A percentile compares a stretch with the other conserved stretches of the same genome.
Conservation (phyloP, 2,113 vertebrate species). For the Phoxinus phoxinus region DNA sequence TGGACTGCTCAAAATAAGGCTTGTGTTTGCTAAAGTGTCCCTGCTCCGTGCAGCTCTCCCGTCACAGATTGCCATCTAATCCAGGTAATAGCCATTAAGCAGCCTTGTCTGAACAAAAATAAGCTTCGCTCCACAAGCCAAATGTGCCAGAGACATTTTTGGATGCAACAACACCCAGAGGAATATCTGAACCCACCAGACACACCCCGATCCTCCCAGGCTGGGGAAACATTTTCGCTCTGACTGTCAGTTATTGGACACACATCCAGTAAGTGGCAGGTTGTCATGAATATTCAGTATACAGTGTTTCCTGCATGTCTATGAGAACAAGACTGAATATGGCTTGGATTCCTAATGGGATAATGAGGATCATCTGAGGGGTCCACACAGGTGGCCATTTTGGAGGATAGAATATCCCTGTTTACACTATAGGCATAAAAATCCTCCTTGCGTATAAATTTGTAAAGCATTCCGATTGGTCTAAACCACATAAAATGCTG, state of each 20-base stretch:
- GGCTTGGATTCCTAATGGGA: slow-evolving; percentile 42
- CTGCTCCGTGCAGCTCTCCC: slow-evolving; percentile 11
- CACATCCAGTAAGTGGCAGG: slow-evolving; percentile 54
- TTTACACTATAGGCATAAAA: not conserved
- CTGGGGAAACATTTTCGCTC: slow-evolving; percentile 31
- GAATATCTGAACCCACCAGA: slow-evolving; percentile 17
- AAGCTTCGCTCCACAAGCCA: slow-evolving; percentile 47
- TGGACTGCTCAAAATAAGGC: slow-evolving; percentile 13
- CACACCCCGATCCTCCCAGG: slow-evolving; percentile 14
- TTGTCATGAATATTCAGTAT: slow-evolving; percentile 67
- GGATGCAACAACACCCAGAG: slow-evolving; percentile 33
- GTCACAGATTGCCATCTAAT: slow-evolving; percentile 56
- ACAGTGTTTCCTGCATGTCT: slow-evolving; percentile 36
- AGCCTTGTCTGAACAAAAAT: slow-evolving; percentile 45
- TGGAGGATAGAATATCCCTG: not conserved
- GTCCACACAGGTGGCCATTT: not conserved
- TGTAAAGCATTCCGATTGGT: not conserved
- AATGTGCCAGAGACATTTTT: slow-evolving; percentile 53
- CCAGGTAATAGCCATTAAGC: slow-evolving; percentile 61
- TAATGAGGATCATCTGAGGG: slow-evolving; percentile 30
- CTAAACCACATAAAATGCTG: not conserved
- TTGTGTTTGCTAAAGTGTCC: slow-evolving; percentile 21
- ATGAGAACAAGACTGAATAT: not conserved
- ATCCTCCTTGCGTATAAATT: not conserved
- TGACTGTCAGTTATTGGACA: slow-evolving; percentile 50